phyloP scores from a whole-genome alignment of 2,797 vertebrate species.

The Phaenicophaeus curvirostris region DNA sequence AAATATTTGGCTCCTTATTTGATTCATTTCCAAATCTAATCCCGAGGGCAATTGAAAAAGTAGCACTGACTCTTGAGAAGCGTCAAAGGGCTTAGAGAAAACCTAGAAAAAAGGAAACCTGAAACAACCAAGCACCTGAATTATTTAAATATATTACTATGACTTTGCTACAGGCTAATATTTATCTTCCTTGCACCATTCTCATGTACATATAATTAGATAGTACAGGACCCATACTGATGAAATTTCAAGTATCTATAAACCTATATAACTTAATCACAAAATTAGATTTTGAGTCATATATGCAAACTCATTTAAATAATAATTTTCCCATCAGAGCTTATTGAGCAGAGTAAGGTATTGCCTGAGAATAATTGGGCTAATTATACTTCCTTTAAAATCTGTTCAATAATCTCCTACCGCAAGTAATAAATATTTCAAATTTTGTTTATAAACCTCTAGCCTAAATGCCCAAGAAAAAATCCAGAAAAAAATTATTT shows the following conservation, averaged over 20 bases:
- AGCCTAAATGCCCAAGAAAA: not conserved
- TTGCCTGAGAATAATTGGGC: conserved; percentile 51
- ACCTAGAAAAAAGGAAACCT: not conserved
- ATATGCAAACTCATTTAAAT: conserved; percentile 35
- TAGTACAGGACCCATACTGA: not conserved
- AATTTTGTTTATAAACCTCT: not conserved
- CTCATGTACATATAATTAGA: not conserved
- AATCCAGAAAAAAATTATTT: not conserved
- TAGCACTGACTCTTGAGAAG: not conserved
- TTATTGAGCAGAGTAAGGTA: conserved; percentile 60
- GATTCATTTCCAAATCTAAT: not conserved
- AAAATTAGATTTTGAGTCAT: conserved; percentile 43
- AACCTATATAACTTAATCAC: not conserved
- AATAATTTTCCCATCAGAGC: conserved; percentile 30
- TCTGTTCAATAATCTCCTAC: conserved; percentile 36
- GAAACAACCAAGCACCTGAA: not conserved
- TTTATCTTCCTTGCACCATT: not conserved
- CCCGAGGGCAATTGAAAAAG: not conserved
- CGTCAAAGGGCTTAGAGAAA: not conserved
- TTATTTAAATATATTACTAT: not conserved
- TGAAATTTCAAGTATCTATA: not conserved
- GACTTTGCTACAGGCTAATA: not conserved
- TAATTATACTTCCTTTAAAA: conserved; percentile 65
- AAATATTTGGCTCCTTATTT: not conserved
- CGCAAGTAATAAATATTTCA: conserved; percentile 40